phyloP scores from a whole-genome alignment of 2,797 vertebrate genomes.

The Leuciscus waleckii region DNA sequence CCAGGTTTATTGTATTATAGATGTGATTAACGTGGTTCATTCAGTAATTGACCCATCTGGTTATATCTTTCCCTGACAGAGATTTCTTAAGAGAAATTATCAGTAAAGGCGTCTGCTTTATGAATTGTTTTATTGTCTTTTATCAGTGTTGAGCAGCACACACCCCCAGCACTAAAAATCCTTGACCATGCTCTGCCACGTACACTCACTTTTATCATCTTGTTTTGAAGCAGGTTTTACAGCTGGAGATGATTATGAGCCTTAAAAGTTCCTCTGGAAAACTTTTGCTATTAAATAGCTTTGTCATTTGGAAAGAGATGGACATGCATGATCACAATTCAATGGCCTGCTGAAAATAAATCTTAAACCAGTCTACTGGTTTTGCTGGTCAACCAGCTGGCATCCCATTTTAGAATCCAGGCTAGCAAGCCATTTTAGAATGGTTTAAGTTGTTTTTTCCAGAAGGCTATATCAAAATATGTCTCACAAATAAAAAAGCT shows the following conservation, averaged over 20 bases:
- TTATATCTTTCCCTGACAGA: slow-evolving; percentile 9
- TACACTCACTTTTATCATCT: slow-evolving; percentile 65
- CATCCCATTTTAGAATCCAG: too few relatives aligned
- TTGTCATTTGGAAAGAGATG: not conserved
- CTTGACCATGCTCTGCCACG: slow-evolving; percentile 75
- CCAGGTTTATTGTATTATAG: not conserved
- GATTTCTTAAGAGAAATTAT: slow-evolving; percentile 40
- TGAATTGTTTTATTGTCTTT: slow-evolving; percentile 76
- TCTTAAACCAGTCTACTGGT: not conserved
- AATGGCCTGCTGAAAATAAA: not conserved
- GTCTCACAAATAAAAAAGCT: not conserved
- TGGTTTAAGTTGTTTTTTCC: not conserved
- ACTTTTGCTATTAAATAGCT: not conserved
- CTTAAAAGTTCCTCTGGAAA: slow-evolving; percentile 3
- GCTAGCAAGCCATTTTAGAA: not conserved
- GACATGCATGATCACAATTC: not conserved
- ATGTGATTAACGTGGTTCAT: slow-evolving; percentile 28
- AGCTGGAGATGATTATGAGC: slow-evolving; percentile 47
- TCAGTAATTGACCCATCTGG: slow-evolving; percentile 42
- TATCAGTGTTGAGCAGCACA: slow-evolving; percentile 72
- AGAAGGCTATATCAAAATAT: not conserved
- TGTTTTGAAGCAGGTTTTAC: slow-evolving; percentile 62
- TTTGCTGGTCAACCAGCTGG: not conserved
- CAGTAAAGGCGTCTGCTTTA: slow-evolving; percentile 45
- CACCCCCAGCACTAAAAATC: slow-evolving; percentile 66